Percentiles rank a stretch among this genome's conserved stretches.
These are phyloP conservation scores for Apodemus speciosus DNA, from an alignment of 2,113 vertebrate species.

Conservation along the genomic window DNA sequence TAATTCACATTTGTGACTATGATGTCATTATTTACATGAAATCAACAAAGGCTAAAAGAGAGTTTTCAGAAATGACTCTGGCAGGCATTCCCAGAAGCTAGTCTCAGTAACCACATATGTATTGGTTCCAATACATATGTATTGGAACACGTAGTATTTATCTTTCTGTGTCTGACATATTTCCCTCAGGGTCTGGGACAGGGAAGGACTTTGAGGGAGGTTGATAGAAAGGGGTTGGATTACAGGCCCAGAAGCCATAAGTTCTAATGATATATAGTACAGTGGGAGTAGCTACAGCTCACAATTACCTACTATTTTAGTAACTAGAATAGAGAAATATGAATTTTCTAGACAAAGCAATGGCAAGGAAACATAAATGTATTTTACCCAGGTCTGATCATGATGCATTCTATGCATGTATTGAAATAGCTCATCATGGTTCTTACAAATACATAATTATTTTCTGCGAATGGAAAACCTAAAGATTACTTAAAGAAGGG, in stretches of 20 bases:
- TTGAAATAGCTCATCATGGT: neutral
- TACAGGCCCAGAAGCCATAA: neutral
- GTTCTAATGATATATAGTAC: neutral
- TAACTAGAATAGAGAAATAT: neutral
- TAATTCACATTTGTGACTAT: neutral
- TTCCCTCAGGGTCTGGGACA: neutral
- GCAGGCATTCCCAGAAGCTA: too few relatives aligned
- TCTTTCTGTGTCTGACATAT: neutral
- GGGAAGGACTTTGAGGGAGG: neutral
- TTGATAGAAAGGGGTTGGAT: neutral
- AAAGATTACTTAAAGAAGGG: neutral
- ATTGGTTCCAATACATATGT: too few relatives aligned
- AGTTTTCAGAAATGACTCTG: neutral
- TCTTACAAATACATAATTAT: neutral
- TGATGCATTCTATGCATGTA: neutral
- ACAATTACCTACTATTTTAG: neutral
- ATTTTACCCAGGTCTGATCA: neutral
- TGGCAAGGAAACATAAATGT: neutral
- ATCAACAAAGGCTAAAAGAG: neutral
- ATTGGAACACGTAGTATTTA: neutral
- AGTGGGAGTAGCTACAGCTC: neutral
- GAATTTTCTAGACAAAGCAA: neutral
- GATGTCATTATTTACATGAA: neutral
- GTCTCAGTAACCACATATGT: neutral
- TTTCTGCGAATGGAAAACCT: neutral